Conservation (phyloP, 2,113 vertebrate genomes). For the Arvicanthis niloticus region DNA sequence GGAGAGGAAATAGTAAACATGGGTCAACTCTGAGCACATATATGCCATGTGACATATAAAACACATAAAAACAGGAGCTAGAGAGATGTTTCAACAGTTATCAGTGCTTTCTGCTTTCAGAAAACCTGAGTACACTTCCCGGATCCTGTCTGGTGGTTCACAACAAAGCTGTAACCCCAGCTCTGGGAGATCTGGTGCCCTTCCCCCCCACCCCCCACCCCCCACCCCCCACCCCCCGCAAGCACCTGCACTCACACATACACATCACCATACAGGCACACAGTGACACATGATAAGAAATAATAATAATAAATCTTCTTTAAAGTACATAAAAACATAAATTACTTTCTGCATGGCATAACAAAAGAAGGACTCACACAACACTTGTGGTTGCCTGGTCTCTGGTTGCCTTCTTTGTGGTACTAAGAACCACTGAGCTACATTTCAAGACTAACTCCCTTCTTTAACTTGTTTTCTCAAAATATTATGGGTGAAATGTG, state of each 20-base stretch:
- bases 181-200: background rate
- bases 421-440: background rate
- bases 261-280: too few species aligned
- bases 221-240: background rate
- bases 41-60: background rate
- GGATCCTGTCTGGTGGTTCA: background rate
- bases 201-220: background rate
- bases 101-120: background rate
- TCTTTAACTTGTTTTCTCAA: slow-evolving; percentile 10
- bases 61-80: background rate
- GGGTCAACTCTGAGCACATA: background rate
- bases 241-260: too few species aligned
- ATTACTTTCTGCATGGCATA: background rate
- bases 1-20: background rate
- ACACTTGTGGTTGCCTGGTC: background rate
- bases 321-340: background rate
- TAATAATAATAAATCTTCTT: background rate
- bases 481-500: background rate
- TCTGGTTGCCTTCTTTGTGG: background rate
- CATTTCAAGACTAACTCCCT: background rate
- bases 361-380: background rate
- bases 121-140: background rate
- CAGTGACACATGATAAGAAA: background rate
- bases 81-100: background rate
- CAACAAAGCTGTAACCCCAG: background rate